Evolutionary conservation across 2,113 vertebrate species (phyloP), one percentile per base, ranked within the genome.

Genomic region (Cynoglossus semilaevis): DNA sequence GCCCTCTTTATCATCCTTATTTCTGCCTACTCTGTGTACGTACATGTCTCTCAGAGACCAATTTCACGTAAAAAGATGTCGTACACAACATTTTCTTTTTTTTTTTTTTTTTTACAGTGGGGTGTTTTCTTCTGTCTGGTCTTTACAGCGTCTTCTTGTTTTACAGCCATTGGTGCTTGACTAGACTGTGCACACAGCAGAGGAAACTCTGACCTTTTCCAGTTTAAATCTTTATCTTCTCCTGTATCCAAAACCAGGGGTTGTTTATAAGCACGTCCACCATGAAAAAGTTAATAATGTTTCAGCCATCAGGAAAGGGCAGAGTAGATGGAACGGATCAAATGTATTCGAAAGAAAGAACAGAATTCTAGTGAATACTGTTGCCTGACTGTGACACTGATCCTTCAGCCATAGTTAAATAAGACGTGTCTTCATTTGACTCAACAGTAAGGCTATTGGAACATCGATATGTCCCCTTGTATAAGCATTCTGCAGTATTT

Each of bases 401-500:
- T 65, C 16, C 53, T 58, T 70, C 60, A 18, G 35, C 44, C 42
- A 0, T 59, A 73, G 64, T 70, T 74, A 46, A 15, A 58, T 37
- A 50, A 58, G 42, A 59, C 3, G 41, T 9, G 17, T 41, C 41
- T 56, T 67, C 7, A 69, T 46, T 62, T 74, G 34, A n/a, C n/a
- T n/a, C 64, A 71, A 50, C 57, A 69, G 15, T 46, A 60, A 40
- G 46, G 35, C 45, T 45, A 17, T 18, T 67, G 46, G 68, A 63
- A 66, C 44, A 42, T 69, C 46, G 62, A 17, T 41, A 12, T 40
- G 52, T 57, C 43, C 22, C 53, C 22, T 55, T 46, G 41, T 36
- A 72, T 70, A 29, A 48, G 72, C 46, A 64, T 40, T 54, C 54
- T 67, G 42, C 60, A 64, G 42, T 61, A 72, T 74, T 72, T 48